Percentiles rank a stretch among this genome's conserved stretches.
phyloP scores from a whole-genome alignment of 64 coral and sea anemone species.

The Catalaphyllia jardinei region DNA sequence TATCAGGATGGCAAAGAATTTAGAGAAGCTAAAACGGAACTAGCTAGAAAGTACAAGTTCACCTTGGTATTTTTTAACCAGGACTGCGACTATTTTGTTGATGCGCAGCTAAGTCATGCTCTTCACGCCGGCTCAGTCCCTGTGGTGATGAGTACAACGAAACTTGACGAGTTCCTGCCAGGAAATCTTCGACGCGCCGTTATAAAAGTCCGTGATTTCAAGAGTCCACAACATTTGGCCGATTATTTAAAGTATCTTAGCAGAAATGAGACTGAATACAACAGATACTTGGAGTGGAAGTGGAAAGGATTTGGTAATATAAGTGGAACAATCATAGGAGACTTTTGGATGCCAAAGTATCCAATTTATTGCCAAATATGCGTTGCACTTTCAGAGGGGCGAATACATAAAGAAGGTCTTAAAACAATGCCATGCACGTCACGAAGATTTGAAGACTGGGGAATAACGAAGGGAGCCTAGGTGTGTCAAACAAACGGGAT shows the following conservation, averaged over 20 bases:
- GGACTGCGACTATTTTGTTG: conserved; percentile 66
- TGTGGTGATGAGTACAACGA: conserved; percentile 51
- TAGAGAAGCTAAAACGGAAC: conserved; percentile 19
- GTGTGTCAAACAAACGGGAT: neutral
- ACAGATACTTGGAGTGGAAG: conserved; percentile 62
- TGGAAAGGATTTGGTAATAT: conserved; percentile 44
- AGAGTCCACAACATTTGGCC: conserved; percentile 49
- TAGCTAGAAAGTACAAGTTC: conserved; percentile 38
- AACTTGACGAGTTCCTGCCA: conserved; percentile 52
- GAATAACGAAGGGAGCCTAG: neutral
- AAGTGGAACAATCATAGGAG: neutral
- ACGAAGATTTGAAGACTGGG: neutral
- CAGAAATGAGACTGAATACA: conserved; percentile 46
- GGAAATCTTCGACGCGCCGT: conserved; percentile 51
- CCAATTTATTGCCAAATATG: neutral
- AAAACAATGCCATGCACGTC: neutral
- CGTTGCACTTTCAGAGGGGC: neutral
- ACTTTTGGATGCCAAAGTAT: neutral
- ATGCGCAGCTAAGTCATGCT: conserved; percentile 47
- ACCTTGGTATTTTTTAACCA: conserved; percentile 57
- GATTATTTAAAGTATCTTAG: conserved; percentile 62
- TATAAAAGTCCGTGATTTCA: conserved; percentile 69
- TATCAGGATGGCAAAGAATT: neutral
- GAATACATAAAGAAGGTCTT: neutral
- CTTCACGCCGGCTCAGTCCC: conserved; percentile 49